Base-by-base conservation (phyloP, 1,140 invertebrate species). In the Cephus cinctus region DNA sequence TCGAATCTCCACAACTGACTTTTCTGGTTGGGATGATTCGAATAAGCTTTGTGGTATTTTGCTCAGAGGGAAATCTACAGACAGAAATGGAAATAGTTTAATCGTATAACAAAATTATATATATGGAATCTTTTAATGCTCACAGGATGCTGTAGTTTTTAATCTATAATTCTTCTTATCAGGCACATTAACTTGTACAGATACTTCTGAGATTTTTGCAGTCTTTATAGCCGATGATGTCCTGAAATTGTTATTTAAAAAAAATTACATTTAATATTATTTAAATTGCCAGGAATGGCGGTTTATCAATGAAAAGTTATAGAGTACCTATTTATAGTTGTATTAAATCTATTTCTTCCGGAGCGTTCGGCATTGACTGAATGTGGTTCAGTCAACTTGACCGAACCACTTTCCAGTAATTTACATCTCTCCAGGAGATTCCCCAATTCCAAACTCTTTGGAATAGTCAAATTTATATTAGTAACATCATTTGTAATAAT, bases 1-100 rank as follows among this genome's bases (percentile, higher is more conserved):
- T 19, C 68, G 53, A 34, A 75, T 61, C 46, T 72, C 60, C 27
- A 77, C 49, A 16, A 77, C 48, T 2, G 73, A 57, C 40, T 72
- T 74, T 54, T 77, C 75, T 8, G 57, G 46, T 15, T 61, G 22
- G 1, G 67, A 56, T 16, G 48, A 14, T 20, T 65, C 61, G 43
- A 72, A 73, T 46, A 68, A 63, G 40, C 49, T 43, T 23, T 59
- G 43, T 11, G 75, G 65, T 47, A 77, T 67, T 38, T 52, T 57
- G 6, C 44, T 52, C 4, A 76, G 57, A 20, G 71, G 69, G 56
- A 55, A 58, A 43, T 61, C 70, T 73, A 30, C n/a, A 50, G 44
- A 50, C 35, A 5, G 15, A 14, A 40, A 22, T 5, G 15, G 15
- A 18, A 44, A 44, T 20, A 44, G 6, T 16, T 43, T 42, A 21